Percentiles rank a stretch among this genome's conserved stretches.
These are phyloP conservation scores for Zaprionus africanus DNA, from an alignment of 1,140 invertebrate genomes.

Conservation along the genomic window DNA sequence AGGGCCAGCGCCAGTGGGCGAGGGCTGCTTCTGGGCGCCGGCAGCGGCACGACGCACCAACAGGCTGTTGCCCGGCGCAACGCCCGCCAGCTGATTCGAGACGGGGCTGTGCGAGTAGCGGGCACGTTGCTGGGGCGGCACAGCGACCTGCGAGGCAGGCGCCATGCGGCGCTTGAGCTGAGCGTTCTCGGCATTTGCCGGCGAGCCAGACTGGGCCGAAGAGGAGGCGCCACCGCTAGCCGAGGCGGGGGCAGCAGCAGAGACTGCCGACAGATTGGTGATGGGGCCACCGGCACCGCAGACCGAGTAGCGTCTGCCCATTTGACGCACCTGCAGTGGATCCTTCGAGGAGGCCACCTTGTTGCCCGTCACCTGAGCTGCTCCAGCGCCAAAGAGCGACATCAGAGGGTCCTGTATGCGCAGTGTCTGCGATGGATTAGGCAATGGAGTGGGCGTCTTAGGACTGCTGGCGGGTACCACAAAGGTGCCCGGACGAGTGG, in stretches of 20 bases:
- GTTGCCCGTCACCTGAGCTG: not conserved
- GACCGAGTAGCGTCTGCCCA: slow-evolving; percentile 58
- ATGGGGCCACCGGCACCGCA: slow-evolving; percentile 41
- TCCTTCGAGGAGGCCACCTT: not conserved
- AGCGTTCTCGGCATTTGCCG: not conserved
- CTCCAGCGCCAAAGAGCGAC: not conserved
- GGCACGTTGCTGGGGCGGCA: slow-evolving; percentile 40
- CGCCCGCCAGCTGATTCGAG: not conserved
- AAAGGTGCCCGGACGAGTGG: not conserved
- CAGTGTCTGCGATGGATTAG: not conserved
- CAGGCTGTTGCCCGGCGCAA: slow-evolving; percentile 32
- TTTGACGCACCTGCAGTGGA: slow-evolving; percentile 34
- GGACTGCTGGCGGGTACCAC: slow-evolving; percentile 7
- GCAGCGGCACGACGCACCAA: slow-evolving; percentile 25
- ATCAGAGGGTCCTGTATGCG: slow-evolving; percentile 3
- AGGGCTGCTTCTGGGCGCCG: slow-evolving; percentile 26
- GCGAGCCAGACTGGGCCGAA: not conserved
- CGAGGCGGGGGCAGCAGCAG: not conserved
- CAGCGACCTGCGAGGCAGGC: not conserved
- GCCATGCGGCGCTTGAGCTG: slow-evolving; percentile 57
- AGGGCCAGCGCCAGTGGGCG: slow-evolving; percentile 22
- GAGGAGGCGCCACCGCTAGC: not conserved
- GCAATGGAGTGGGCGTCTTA: not conserved
- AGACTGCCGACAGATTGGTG: not conserved
- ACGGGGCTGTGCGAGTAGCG: slow-evolving; percentile 39